phyloP scores from a whole-genome alignment of 2,113 vertebrate species.

The Xiphophorus couchianus region DNA sequence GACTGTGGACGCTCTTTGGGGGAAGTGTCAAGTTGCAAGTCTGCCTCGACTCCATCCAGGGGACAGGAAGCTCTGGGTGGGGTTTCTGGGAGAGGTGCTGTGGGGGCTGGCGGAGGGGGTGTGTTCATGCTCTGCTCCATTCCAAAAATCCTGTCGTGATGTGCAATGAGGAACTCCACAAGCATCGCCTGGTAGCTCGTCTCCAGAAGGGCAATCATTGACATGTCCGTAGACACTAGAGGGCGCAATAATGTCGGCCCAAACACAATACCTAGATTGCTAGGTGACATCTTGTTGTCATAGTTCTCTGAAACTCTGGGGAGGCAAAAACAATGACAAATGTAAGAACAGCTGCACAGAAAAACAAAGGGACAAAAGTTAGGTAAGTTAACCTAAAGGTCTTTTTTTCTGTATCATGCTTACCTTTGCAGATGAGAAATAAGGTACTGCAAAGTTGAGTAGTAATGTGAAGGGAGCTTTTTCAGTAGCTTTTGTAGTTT shows the following conservation, averaged over 20 bases:
- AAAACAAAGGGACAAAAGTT: not conserved
- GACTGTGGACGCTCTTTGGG: conserved; percentile 72
- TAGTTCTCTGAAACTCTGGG: conserved; percentile 85
- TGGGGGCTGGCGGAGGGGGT: conserved; percentile 57
- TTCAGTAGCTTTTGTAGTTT: conserved; percentile 81
- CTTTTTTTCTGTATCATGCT: conserved; percentile 17
- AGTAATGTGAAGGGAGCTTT: conserved; percentile 84
- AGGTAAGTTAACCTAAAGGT: conserved; percentile 10
- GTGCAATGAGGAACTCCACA: conserved; percentile 88
- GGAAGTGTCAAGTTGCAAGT: conserved; percentile 39
- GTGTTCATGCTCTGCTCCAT: conserved; percentile 61
- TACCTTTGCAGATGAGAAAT: conserved; percentile 88
- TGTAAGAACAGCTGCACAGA: not conserved
- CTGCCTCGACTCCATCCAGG: conserved; percentile 24
- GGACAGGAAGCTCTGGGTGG: conserved; percentile 54
- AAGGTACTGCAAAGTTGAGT: conserved; percentile 86
- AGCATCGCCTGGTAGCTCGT: conserved; percentile 87
- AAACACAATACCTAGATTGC: conserved; percentile 93
- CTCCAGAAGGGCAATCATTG: conserved; percentile 86
- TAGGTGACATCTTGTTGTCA: conserved; percentile 93
- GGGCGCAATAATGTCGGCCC: conserved; percentile 90
- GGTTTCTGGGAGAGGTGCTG: conserved; percentile 53
- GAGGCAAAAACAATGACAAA: conserved; percentile 10
- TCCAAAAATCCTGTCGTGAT: conserved; percentile 85
- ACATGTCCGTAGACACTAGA: conserved; percentile 69